phyloP scores from a whole-genome alignment of 2,797 vertebrate genomes.

The Sandelia bainsii region DNA sequence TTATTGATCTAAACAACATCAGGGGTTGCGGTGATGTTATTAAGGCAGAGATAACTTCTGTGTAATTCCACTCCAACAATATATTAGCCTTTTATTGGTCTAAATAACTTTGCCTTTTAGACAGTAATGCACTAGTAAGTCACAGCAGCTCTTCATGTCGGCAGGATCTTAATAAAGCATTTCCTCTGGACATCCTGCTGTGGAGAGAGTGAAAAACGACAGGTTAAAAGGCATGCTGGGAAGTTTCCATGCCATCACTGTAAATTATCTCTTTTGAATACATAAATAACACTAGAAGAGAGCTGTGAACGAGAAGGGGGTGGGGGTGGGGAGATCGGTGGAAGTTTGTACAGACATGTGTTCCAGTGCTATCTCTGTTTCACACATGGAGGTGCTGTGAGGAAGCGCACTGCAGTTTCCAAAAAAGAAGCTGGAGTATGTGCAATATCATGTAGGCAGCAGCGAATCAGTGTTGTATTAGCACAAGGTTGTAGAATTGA shows the following conservation, averaged over 20 bases:
- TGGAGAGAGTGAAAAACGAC: constrained; percentile 78
- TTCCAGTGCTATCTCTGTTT: constrained; percentile 31
- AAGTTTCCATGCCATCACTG: constrained; percentile 80
- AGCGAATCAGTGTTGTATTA: constrained; percentile 4
- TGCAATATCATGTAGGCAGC: background rate
- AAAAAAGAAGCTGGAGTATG: constrained; percentile 6
- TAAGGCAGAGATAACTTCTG: constrained; percentile 87
- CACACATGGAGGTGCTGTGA: constrained; percentile 46
- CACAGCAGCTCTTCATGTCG: constrained; percentile 83
- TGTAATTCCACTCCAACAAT: constrained; percentile 88
- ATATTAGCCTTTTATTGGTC: constrained; percentile 89
- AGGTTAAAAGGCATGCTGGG: constrained; percentile 84
- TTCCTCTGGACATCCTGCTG: constrained; percentile 84
- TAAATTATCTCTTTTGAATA: constrained; percentile 80
- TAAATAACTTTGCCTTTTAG: constrained; percentile 89
- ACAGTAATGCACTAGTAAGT: constrained; percentile 88
- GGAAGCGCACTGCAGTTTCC: constrained; percentile 24
- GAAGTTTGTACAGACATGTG: constrained; percentile 42
- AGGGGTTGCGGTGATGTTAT: constrained; percentile 86
- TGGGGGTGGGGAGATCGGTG: constrained; percentile 5
- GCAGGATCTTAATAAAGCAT: constrained; percentile 87
- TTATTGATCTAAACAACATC: constrained; percentile 91
- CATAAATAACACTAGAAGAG: constrained; percentile 72
- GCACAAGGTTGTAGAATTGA: background rate
- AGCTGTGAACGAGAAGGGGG: constrained; percentile 57